Conservation (phyloP, 2,113 vertebrate species). For the Xenopus tropicalis region DNA sequence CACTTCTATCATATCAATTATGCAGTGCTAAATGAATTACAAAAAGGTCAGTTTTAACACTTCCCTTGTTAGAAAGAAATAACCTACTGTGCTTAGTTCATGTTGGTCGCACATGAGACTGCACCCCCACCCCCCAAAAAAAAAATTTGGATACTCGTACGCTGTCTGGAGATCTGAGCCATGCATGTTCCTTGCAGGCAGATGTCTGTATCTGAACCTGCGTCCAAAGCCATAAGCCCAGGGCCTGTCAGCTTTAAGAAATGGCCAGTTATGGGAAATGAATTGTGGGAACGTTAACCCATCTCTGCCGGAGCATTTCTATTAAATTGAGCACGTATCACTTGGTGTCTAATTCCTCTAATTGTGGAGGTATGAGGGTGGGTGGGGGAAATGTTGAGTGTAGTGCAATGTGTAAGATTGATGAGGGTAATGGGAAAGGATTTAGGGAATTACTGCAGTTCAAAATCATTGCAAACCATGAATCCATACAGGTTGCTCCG, state of each 20-base stretch:
- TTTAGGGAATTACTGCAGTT: no score
- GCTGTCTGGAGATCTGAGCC: constrained; percentile 35
- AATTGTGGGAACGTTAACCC: neutral
- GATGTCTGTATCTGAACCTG: constrained; percentile 12
- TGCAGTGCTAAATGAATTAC: neutral
- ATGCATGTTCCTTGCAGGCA: constrained; percentile 17
- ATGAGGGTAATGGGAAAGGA: no score
- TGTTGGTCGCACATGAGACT: constrained; percentile 22
- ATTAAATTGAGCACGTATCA: constrained; percentile 18
- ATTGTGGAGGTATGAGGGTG: no score
- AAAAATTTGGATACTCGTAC: neutral
- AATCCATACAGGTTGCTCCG: constrained; percentile 17
- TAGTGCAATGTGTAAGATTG: no score
- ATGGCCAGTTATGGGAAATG: constrained; percentile 12
- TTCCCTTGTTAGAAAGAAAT: neutral
- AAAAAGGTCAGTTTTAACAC: neutral
- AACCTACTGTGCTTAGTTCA: neutral
- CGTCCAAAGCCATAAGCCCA: constrained; percentile 38
- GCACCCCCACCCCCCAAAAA: constrained; percentile 6
- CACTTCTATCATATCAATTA: neutral
- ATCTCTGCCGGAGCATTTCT: constrained; percentile 27
- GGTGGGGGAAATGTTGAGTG: no score
- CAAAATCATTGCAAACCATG: neutral
- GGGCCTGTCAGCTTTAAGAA: constrained; percentile 16
- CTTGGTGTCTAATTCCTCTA: neutral